Percentiles rank a stretch among this genome's conserved stretches.
phyloP scores from a whole-genome alignment of 2,888 invertebrate species.

The Scotopteryx bipunctaria region DNA sequence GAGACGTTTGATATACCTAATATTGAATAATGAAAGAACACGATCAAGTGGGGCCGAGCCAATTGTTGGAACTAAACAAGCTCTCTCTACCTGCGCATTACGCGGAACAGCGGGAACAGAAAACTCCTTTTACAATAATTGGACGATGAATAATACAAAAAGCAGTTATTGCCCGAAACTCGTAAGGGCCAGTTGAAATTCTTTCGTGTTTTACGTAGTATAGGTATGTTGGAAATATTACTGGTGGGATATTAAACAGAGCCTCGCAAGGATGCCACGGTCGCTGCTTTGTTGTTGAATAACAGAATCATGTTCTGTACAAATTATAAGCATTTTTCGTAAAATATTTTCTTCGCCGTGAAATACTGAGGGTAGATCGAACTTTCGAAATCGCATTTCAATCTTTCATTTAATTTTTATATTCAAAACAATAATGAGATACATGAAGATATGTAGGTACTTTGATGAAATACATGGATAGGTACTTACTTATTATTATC shows the following conservation, averaged over 20 bases:
- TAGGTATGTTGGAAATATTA: slow-evolving; percentile 26
- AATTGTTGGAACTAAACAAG: slow-evolving; percentile 68
- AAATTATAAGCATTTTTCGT: slow-evolving; percentile 13
- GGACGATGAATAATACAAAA: slow-evolving; percentile 83
- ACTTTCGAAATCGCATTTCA: neutral
- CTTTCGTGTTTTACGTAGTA: slow-evolving; percentile 35
- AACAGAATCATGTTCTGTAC: slow-evolving; percentile 17
- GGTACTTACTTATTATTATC: no score
- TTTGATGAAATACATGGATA: no score
- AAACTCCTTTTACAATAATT: slow-evolving; percentile 82
- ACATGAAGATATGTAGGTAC: neutral
- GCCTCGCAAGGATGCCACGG: slow-evolving; percentile 12
- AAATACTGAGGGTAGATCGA: slow-evolving; percentile 1
- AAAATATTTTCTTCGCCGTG: slow-evolving; percentile 7
- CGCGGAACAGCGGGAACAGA: slow-evolving; percentile 58
- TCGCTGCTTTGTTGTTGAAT: slow-evolving; percentile 21
- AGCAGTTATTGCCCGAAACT: slow-evolving; percentile 74
- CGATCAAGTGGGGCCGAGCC: slow-evolving; percentile 56
- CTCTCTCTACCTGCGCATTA: slow-evolving; percentile 54
- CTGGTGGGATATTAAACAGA: slow-evolving; percentile 19
- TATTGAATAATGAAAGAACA: slow-evolving; percentile 68
- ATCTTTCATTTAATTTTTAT: neutral
- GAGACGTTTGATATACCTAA: slow-evolving; percentile 63
- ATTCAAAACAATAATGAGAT: neutral
- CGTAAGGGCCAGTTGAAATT: slow-evolving; percentile 57